These are phyloP conservation scores for Cantharis nigra DNA, from an alignment of 2,888 invertebrate species.

Conservation along the genomic window DNA sequence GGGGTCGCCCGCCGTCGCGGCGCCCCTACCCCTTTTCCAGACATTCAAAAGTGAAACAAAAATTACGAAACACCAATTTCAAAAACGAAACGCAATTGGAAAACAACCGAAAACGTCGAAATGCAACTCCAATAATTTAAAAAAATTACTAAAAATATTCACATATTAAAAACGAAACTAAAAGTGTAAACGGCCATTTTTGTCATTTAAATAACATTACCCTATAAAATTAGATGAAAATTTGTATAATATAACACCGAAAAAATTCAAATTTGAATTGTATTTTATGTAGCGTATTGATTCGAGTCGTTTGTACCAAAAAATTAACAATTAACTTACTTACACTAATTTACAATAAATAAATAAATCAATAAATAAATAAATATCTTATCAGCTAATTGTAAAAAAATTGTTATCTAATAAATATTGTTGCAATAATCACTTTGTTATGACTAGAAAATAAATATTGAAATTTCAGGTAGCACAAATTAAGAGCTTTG, in stretches of 20 bases:
- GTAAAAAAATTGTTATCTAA: neutral
- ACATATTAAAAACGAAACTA: neutral
- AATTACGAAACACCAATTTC: neutral
- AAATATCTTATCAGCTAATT: neutral
- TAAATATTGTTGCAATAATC: neutral
- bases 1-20: neutral
- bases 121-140: neutral
- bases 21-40: neutral
- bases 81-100: neutral
- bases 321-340: neutral
- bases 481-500: neutral
- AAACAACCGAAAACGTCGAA: neutral
- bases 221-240: neutral
- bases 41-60: neutral
- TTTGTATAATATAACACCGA: neutral
- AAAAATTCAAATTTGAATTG: constrained; percentile 2
- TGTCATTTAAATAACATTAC: neutral
- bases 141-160: neutral
- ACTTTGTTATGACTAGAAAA: neutral
- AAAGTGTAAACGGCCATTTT: neutral
- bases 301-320: neutral
- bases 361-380: neutral
- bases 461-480: neutral
- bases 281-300: neutral
- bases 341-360: neutral